Evolutionary conservation across 2,797 vertebrate species (phyloP), one percentile per base, ranked within the genome.

Genomic region (Cossypha heuglini): DNA sequence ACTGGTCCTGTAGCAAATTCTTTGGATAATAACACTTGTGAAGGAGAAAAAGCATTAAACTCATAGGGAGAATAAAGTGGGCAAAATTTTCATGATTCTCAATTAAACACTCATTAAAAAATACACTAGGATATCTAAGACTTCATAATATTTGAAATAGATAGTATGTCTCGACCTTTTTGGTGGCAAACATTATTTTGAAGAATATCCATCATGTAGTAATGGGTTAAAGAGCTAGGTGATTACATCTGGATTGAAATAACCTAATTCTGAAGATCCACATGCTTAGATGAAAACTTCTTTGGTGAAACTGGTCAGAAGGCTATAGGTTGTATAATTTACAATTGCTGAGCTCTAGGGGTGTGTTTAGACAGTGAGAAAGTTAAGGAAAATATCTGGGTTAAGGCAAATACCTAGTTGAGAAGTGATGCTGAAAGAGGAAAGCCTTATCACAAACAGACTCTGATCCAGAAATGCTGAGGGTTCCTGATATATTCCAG

Each of bases 381-480:
- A 80, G 26, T 71, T 46, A 85, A 86, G 51, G 33, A 93, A 45
- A 89, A 37, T 77, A 37, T 35, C 8, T 25, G 20, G 48, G 68
- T 75, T 89, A 74, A 80, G 85, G 38, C 38, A 31, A 93, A 74
- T 61, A n/a, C 24, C 26, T 35, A 28, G 19, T 33, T 64, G 64
- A 92, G 71, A 76, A 71, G 52, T 29, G 3, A 31, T 71, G 67
- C 68, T 4, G 3, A 74, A 77, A 93, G 57, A 63, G 45, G 78
- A 85, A 91, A 73, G 15, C 48, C 35, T 93, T 85, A 82, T 74
- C 61, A 67, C 24, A 77, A 72, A 82, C 2, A 1, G 40, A 52
- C 85, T 73, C 51, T 89, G 71, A 79, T 92, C 67, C 76, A 88
- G 55, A 87, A 86, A 59, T 76, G 31, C 55, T 82, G 74, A 95